Evolutionary conservation across 2,113 vertebrate genomes (phyloP).

Genomic region (Delphinapterus leucas): DNA sequence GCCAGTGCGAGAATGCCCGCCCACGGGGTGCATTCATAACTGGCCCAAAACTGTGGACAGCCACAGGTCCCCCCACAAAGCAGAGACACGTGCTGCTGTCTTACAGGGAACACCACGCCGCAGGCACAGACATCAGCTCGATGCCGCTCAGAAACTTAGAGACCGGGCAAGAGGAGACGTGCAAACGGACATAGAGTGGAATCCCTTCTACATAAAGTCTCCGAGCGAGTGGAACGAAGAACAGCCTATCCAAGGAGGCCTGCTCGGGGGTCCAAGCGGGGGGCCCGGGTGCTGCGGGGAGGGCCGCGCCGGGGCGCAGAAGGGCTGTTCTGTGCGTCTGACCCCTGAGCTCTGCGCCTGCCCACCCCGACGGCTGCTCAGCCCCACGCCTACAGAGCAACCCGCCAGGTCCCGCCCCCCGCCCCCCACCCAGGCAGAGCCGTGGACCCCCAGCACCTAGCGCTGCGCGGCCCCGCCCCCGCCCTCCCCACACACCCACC

Average conservation of each 20-base stretch:
- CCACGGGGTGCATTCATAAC: accelerated
- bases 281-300: no score
- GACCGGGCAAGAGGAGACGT: not conserved
- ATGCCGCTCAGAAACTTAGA: accelerated
- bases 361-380: accelerated
- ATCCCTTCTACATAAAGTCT: not conserved
- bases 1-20: accelerated
- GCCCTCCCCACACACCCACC: not conserved
- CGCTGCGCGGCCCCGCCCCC: not conserved
- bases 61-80: not conserved
- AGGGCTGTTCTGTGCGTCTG: accelerated
- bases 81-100: not conserved
- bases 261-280: accelerated
- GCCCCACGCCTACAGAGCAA: not conserved
- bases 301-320: not conserved
- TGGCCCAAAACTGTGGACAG: not conserved
- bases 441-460: not conserved
- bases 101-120: accelerated
- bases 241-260: not conserved
- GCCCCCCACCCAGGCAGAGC: not conserved
- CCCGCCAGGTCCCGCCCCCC: not conserved
- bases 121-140: not conserved
- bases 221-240: not conserved
- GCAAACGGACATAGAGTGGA: accelerated
- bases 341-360: accelerated